Evolutionary conservation across 2,888 invertebrate genomes (phyloP), one percentile per base, ranked within the genome.

Genomic region (Antheraea yamamai): DNA sequence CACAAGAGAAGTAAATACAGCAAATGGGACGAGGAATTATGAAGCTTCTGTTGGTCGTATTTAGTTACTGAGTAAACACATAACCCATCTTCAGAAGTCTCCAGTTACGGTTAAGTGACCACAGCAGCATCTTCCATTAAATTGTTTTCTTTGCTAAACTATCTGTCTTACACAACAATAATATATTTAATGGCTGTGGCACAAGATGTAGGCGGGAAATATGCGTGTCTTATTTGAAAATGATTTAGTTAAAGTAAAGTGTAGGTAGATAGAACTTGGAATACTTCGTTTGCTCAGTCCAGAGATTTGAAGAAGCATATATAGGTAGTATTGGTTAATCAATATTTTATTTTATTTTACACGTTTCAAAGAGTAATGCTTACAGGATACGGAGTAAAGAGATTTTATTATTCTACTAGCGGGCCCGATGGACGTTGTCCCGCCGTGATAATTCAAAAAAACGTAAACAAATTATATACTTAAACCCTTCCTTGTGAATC

Each of bases 51-150:
- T 88, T 82, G 84, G 80, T 80, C 79, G 87, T 92, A 91, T 94
- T 88, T 80, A 83, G 91, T 94, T 94, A 88, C 94, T 81, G 77
- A 79, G 84, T 85, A 92, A 92, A 94, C 91, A 92, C 83, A 86
- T 88, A 88, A 88, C 89, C 92, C 93, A 91, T 92, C 92, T 88
- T 89, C 86, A 89, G 82, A 79, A 79, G 83, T 90, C 89, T 89
- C 85, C 75, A 87, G 91, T 94, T 93, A 92, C 94, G 89, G 85
- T 90, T 94, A 93, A 94, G 94, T 94, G 94, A 93, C 93, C 93
- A 93, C 92, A 90, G 88, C 88, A 83, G 75, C 39, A 85, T 91
- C 88, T 90, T 91, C 90, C 91, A 93, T 93, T 91, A 93, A 92
- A 93, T 89, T 90, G 91, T 92, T 93, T 91, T 92, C 93, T 90